Evolutionary conservation across 2,113 vertebrate species (phyloP).

Genomic region (Hippocampus guttulatus): DNA sequence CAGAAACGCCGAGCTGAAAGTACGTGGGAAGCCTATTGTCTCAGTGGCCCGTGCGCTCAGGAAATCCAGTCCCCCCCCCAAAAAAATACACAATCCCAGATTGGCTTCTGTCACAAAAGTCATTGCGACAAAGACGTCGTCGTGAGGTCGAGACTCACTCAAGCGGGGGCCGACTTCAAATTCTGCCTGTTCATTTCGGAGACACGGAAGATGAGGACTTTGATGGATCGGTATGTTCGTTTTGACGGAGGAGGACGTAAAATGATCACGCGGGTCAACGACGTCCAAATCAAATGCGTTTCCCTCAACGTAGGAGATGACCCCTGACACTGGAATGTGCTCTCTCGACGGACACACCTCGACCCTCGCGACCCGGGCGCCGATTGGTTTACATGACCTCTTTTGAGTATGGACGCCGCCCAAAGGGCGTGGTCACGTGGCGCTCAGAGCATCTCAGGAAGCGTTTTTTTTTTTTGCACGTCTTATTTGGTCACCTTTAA

Average conservation of each 20-base stretch:
- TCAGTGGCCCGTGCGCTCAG: slow-evolving; percentile 14
- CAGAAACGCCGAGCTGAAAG: slow-evolving; percentile 22
- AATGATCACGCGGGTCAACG: neutral
- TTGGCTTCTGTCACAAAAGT: neutral
- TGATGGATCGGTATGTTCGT: neutral
- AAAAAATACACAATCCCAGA: slow-evolving; percentile 11
- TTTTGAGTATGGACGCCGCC: neutral
- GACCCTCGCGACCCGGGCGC: neutral
- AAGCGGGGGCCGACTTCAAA: too few species aligned
- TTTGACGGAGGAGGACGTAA: neutral
- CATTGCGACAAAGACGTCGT: slow-evolving; percentile 6
- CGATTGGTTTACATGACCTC: neutral
- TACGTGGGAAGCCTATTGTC: slow-evolving; percentile 13
- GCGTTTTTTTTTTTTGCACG: too few species aligned
- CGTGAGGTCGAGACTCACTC: too few species aligned
- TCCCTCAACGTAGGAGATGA: neutral
- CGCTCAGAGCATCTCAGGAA: neutral
- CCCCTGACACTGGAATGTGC: neutral
- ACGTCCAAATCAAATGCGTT: neutral
- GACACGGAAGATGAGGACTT: too few species aligned
- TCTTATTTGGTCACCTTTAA: too few species aligned
- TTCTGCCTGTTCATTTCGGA: too few species aligned
- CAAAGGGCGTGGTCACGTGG: neutral
- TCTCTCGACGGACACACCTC: neutral
- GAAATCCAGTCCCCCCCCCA: slow-evolving; percentile 15